phyloP scores from a whole-genome alignment of 2,797 vertebrate species.

The Vespertilio murinus region DNA sequence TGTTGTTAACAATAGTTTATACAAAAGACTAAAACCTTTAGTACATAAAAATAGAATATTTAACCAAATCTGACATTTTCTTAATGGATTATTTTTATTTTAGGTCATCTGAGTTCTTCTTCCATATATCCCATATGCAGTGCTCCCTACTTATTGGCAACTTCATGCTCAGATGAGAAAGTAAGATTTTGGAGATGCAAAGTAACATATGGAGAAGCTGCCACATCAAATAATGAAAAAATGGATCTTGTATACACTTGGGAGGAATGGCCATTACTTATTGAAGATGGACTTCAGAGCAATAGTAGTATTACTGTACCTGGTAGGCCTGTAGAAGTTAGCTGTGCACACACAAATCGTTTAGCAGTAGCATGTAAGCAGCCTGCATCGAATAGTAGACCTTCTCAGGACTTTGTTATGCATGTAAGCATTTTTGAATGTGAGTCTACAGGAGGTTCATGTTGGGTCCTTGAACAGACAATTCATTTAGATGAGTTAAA shows the following conservation, averaged over 20 bases:
- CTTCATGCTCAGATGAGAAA: constrained; percentile 95
- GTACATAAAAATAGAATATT: constrained; percentile 30
- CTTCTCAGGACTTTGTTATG: constrained; percentile 86
- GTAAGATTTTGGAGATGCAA: constrained; percentile 96
- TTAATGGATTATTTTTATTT: constrained; percentile 68
- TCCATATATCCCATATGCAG: constrained; percentile 93
- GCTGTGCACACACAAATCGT: constrained; percentile 96
- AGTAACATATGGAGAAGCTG: constrained; percentile 71
- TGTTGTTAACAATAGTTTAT: constrained; percentile 33
- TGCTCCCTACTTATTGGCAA: constrained; percentile 96
- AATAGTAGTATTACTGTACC: constrained; percentile 90
- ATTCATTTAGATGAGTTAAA: constrained; percentile 89
- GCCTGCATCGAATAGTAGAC: constrained; percentile 63
- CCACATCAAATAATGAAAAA: constrained; percentile 62
- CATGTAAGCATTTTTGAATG: constrained; percentile 96
- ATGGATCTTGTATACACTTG: constrained; percentile 86
- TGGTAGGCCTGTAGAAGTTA: constrained; percentile 91
- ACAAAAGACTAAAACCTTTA: constrained; percentile 31
- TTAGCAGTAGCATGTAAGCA: constrained; percentile 94
- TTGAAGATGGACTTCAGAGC: constrained; percentile 90
- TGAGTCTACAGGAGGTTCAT: constrained; percentile 96
- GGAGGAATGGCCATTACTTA: constrained; percentile 96
- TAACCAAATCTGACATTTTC: constrained; percentile 35
- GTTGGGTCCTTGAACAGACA: constrained; percentile 96
- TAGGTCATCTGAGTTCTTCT: constrained; percentile 96